phyloP scores from a whole-genome alignment of 2,113 vertebrate genomes.

The Struthidea cinerea region DNA sequence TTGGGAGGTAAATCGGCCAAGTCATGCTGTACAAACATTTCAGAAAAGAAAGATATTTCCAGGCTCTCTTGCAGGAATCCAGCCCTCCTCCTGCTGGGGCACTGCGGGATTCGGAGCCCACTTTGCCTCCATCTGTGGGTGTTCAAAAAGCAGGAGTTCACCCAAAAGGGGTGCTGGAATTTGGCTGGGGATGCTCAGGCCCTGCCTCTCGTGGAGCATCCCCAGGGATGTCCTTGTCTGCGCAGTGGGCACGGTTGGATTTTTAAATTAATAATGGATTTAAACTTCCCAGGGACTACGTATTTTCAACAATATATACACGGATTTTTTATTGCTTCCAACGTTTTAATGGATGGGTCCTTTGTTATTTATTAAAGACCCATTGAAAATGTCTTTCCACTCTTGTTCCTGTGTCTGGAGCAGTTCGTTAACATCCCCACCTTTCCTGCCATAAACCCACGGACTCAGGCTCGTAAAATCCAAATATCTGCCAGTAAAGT shows the following conservation, averaged over 20 bases:
- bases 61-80: slow-evolving; percentile 43
- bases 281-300: not conserved
- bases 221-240: not conserved
- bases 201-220: not conserved
- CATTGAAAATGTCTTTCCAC: not conserved
- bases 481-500: not conserved
- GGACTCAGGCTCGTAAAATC: not conserved
- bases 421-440: slow-evolving; percentile 24
- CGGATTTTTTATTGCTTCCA: not conserved
- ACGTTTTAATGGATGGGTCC: not conserved
- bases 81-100: not conserved
- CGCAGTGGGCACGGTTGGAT: not conserved
- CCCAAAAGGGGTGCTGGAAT: not conserved
- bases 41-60: slow-evolving; percentile 48
- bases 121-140: accelerated
- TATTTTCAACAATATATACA: not conserved
- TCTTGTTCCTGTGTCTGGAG: not conserved
- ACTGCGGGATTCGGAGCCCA: not conserved
- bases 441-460: not conserved
- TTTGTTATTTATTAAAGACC: slow-evolving; percentile 12
- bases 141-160: not conserved
- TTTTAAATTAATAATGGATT: not conserved
- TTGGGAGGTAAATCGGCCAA: slow-evolving; percentile 59
- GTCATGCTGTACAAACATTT: slow-evolving; percentile 55
- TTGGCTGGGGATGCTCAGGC: not conserved